Evolutionary conservation across 2,797 vertebrate species (phyloP), one percentile per base, ranked within the genome.

Genomic region (Rhinogobio ventralis): DNA sequence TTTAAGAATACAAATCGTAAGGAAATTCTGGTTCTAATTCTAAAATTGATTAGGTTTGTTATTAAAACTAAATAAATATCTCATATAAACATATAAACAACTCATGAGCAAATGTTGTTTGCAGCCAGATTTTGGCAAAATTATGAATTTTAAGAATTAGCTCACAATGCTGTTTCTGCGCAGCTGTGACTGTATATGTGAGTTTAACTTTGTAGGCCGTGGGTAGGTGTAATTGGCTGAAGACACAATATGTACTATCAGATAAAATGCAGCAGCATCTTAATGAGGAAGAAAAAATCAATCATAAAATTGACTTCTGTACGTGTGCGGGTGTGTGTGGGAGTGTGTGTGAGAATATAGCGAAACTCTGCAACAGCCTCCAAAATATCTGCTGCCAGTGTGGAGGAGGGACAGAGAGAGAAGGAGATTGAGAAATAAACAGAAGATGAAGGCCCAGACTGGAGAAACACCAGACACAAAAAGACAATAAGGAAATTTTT

Each of bases 321-420:
- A 39, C 36, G 51, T 80, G 57, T 79, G 76, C 74, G 73, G 49
- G 76, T 68, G 81, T 82, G 75, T 87, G 67, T 86, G 82, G 55
- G 79, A 36, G 45, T 73, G 79, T 74, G 67, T 68, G 49, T 79
- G 86, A 83, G 30, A 68, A 82, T 66, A 49, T 53, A 62, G 23
- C 3, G 2, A 77, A 75, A 85, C 19, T 71, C 23, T 14, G 17
- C 77, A 49, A 75, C 30, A 1, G 25, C 14, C 49, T 81, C 49
- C 62, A 85, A 36, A 79, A 79, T 49, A 39, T 81, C 84, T 76
- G 66, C 53, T 64, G 30, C 64, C 46, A 51, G n/a, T 68, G 71
- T 81, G 77, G 45, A 66, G 53, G 82, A 71, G 53, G 69, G 57
- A 73, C 64, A 14, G 36, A 28, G 4, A 17, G 76, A 85, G 57